Base-by-base conservation (phyloP, 2,888 invertebrate species). In the Papilio gigon region DNA sequence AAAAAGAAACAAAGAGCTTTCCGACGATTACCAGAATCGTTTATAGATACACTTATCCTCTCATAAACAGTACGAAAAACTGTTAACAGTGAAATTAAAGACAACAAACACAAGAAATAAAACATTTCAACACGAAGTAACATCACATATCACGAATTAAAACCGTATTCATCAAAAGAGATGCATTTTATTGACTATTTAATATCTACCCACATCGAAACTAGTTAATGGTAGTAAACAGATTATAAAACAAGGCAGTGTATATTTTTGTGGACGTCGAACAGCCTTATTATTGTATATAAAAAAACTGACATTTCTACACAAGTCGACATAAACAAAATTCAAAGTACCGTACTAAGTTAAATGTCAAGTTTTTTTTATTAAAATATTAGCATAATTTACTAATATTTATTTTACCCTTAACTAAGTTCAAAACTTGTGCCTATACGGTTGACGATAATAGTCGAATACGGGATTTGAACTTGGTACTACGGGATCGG, bases 71-170 rank as follows among this genome's bases (percentile, higher is more conserved):
- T 37, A 17, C 14, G 27, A 12, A 40, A 27, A 40, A 11, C 17
- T 17, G 27, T 35, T 12, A 27, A 40, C 50, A 61, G 27, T 25
- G 50, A 37, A 37, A 66, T 4, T 25, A 44, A 20, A 14, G 4
- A 37, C 1, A 37, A 25, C 2, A n/a, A 66, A 35, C 42, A 37
- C 53, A 60, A 50, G 12, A 64, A 25, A 64, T 53, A 64, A 64
- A 53, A 50, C 50, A 64, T 64, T 25, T 25, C 50, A 64, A n/a
- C 6, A 17, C 8, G 5, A 47, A 60, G n/a, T 6, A 3, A 30
- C 33, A 22, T n/a, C 33, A 30, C 22, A 30, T 22, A 33, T 30
- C 53, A 53, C 27, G 14, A 30, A 53, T 27, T n/a, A 53, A 27
- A 56, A 22, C 6, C 11, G 9, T 53, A 50, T 27, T 6, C 53